A percentile compares a stretch with the other conserved stretches of the same genome.
Conservation (phyloP, 1,140 invertebrate species). For the Phymastichus coffea region DNA sequence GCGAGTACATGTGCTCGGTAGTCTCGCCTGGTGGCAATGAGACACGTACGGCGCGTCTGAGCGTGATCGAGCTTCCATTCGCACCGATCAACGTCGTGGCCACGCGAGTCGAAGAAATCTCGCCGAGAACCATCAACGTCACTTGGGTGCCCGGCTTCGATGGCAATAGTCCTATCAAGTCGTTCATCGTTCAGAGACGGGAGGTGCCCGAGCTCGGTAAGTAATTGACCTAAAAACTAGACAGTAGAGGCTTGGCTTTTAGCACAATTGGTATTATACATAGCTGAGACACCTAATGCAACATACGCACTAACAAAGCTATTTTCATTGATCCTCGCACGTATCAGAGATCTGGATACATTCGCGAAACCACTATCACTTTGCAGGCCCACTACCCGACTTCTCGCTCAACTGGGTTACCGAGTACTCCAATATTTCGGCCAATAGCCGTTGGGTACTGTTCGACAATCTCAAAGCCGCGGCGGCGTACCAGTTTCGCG, state of each 20-base stretch:
- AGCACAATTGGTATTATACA: too few species aligned
- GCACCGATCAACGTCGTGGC: constrained; percentile 85
- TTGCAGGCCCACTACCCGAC: constrained; percentile 76
- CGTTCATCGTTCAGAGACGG: constrained; percentile 90
- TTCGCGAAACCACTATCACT: constrained; percentile 26
- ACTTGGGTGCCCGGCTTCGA: constrained; percentile 95
- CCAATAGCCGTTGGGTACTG: constrained; percentile 75
- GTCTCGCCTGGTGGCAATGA: constrained; percentile 89
- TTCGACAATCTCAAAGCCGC: constrained; percentile 89
- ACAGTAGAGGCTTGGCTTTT: too few species aligned
- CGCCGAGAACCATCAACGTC: constrained; percentile 74
- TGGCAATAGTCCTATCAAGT: constrained; percentile 92
- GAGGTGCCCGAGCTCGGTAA: constrained; percentile 82
- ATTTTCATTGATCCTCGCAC: not conserved
- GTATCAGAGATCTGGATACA: constrained; percentile 11
- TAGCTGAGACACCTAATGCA: too few species aligned
- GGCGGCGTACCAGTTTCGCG: constrained; percentile 91
- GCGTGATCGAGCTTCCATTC: constrained; percentile 92
- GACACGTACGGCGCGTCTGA: constrained; percentile 77
- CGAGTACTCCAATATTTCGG: constrained; percentile 82
- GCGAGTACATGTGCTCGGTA: constrained; percentile 80
- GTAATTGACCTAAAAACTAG: constrained; percentile 33
- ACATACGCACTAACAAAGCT: too few species aligned
- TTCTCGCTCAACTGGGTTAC: constrained; percentile 85
- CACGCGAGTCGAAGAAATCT: constrained; percentile 61